Conservation (phyloP, 2,113 vertebrate species). For the Lepus europaeus region DNA sequence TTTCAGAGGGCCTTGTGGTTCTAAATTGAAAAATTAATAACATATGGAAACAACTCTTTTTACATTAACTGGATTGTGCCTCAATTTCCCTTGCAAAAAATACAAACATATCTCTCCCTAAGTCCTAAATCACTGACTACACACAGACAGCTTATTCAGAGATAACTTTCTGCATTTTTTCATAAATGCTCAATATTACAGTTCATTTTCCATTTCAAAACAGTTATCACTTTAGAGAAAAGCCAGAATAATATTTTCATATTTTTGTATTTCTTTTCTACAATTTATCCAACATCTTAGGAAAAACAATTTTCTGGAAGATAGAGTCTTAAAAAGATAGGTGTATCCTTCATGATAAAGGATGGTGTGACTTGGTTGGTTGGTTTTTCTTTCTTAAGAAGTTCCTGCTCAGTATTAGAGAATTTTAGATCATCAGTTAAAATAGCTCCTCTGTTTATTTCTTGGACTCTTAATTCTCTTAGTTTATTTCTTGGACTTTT, state of each 20-base stretch:
- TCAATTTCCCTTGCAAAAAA: not conserved
- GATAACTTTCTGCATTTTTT: not conserved
- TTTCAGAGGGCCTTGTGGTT: conserved; percentile 29
- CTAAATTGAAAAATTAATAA: conserved; percentile 9
- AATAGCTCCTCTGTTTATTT: not conserved
- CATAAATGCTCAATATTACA: not conserved
- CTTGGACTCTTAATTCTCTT: not conserved
- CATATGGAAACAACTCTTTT: not conserved
- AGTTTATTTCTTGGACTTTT: conserved; percentile 13
- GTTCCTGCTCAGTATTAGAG: not conserved
- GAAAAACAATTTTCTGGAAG: conserved; percentile 31
- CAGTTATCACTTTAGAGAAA: conserved; percentile 38
- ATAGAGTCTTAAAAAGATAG: conserved; percentile 2
- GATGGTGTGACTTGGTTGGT: not conserved
- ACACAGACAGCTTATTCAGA: not conserved
- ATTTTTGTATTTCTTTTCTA: conserved; percentile 17
- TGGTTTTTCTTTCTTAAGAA: not conserved
- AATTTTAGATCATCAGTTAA: not conserved
- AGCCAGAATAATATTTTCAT: not conserved
- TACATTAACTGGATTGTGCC: not conserved
- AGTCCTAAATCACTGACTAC: not conserved
- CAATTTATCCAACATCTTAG: not conserved
- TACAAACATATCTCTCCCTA: not conserved
- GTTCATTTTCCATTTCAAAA: not conserved
- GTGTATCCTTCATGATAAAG: not conserved